A percentile compares a stretch with the other conserved stretches of the same genome.
These are phyloP conservation scores for Drosophila borealis DNA, from an alignment of 2,888 invertebrate genomes.

Conservation along the genomic window DNA sequence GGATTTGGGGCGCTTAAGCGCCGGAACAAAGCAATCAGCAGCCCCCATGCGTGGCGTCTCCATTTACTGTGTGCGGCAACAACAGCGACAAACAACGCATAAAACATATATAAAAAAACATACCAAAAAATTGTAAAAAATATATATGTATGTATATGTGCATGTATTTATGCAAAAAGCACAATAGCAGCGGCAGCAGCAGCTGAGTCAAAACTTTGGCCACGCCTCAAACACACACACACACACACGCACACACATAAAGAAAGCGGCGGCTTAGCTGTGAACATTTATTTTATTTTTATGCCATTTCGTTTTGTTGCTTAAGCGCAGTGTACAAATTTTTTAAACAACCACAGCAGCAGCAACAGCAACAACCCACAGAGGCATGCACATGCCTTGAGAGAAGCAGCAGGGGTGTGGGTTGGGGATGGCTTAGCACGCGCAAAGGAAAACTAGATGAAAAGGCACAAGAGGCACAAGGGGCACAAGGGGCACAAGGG, in stretches of 20 bases:
- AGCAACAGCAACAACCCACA: slow-evolving; percentile 25
- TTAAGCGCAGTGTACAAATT: slow-evolving; percentile 70
- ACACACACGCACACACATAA: slow-evolving; percentile 40
- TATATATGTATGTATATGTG: slow-evolving; percentile 21
- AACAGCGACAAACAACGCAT: slow-evolving; percentile 44
- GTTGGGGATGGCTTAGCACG: slow-evolving; percentile 14
- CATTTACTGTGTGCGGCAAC: background rate
- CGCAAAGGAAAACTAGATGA: slow-evolving; percentile 54
- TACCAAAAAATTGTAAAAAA: slow-evolving; percentile 30
- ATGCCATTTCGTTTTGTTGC: slow-evolving; percentile 63
- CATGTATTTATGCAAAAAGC: slow-evolving; percentile 35
- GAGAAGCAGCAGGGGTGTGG: background rate
- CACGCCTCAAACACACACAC: slow-evolving; percentile 47
- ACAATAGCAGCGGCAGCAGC: slow-evolving; percentile 29
- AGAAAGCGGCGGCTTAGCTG: slow-evolving; percentile 70
- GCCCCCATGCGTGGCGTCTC: slow-evolving; percentile 64
- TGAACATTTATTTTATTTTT: slow-evolving; percentile 65
- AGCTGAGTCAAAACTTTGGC: slow-evolving; percentile 51
- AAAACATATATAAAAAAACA: slow-evolving; percentile 48
- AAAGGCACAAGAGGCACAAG: slow-evolving; percentile 34
- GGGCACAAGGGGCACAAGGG: background rate
- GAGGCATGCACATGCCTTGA: slow-evolving; percentile 34
- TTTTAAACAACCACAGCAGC: slow-evolving; percentile 48
- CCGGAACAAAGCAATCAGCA: slow-evolving; percentile 77
- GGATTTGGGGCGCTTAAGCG: slow-evolving; percentile 65